phyloP scores from a whole-genome alignment of 92 coral and sea anemone species.

The Bergia sp. region DNA sequence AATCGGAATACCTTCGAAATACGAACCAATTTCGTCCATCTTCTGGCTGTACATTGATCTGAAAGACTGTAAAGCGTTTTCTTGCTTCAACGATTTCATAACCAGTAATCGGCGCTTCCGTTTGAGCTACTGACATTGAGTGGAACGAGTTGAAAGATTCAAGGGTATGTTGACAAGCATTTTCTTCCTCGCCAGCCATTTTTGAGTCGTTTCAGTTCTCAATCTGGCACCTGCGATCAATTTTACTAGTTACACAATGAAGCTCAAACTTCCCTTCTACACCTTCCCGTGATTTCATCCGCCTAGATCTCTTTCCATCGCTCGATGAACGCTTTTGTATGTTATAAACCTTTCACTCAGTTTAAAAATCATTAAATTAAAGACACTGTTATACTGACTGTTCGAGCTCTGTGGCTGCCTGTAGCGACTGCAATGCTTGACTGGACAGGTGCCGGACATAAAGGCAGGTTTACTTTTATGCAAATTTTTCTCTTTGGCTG shows the following conservation, averaged over 20 bases:
- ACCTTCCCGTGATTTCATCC: no score
- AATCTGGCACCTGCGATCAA: neutral
- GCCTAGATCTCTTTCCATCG: neutral
- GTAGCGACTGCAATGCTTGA: constrained; percentile 13
- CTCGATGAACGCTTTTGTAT: neutral
- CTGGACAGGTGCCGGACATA: constrained; percentile 28
- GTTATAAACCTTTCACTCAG: neutral
- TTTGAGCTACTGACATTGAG: constrained; percentile 41
- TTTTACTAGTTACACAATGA: neutral
- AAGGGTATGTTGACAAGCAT: constrained; percentile 26
- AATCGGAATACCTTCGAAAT: constrained; percentile 93
- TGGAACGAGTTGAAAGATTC: constrained; percentile 55
- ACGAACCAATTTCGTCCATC: constrained; percentile 86
- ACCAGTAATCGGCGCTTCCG: constrained; percentile 89
- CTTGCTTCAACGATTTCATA: constrained; percentile 93
- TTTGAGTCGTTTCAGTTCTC: constrained; percentile 17
- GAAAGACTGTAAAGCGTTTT: constrained; percentile 89
- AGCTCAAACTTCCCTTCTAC: neutral
- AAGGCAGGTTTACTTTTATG: neutral
- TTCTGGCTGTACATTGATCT: constrained; percentile 79
- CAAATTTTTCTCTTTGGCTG: neutral
- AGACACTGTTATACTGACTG: no score
- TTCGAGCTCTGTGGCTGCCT: neutral
- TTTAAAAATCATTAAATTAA: neutral
- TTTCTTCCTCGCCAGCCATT: constrained; percentile 48